Conservation (phyloP, 2,888 invertebrate species). For the Hartigia nigra region DNA sequence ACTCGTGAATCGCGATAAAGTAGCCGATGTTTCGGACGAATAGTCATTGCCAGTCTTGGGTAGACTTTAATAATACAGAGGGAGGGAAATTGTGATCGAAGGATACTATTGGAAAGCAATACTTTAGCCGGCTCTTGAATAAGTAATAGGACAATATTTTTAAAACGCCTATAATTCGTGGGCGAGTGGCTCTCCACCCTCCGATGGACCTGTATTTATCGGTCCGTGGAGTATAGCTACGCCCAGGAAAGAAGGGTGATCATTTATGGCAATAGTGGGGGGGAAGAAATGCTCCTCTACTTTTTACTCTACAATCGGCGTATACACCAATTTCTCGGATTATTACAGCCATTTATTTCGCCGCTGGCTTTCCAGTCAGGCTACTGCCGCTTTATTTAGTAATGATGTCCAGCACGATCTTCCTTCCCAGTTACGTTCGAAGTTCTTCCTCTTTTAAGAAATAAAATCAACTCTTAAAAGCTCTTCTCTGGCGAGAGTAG, state of each 20-base stretch:
- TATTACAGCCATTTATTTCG: slow-evolving; percentile 61
- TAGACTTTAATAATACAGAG: slow-evolving; percentile 59
- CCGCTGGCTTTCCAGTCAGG: slow-evolving; percentile 21
- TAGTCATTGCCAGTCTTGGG: slow-evolving; percentile 6
- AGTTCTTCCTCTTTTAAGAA: background rate
- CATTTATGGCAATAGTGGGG: slow-evolving; percentile 52
- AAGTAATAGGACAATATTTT: slow-evolving; percentile 66
- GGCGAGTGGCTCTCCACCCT: slow-evolving; percentile 46
- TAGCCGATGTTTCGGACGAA: too few species aligned
- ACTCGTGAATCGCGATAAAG: too few species aligned
- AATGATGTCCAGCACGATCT: slow-evolving; percentile 48
- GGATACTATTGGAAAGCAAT: slow-evolving; percentile 64
- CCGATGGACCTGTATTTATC: slow-evolving; percentile 62
- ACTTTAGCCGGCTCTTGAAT: slow-evolving; percentile 62
- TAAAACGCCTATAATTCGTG: slow-evolving; percentile 66
- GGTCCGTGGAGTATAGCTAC: slow-evolving; percentile 63
- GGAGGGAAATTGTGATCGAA: slow-evolving; percentile 62
- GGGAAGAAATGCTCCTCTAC: slow-evolving; percentile 24
- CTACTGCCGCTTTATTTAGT: slow-evolving; percentile 54
- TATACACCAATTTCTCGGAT: slow-evolving; percentile 45
- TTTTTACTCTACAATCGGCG: slow-evolving; percentile 60
- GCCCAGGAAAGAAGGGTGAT: slow-evolving; percentile 57
- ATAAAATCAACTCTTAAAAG: background rate
- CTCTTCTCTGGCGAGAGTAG: background rate
- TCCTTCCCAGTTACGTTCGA: background rate